phyloP scores from a whole-genome alignment of 2,113 vertebrate species.

The Chloropsis cyanopogon region DNA sequence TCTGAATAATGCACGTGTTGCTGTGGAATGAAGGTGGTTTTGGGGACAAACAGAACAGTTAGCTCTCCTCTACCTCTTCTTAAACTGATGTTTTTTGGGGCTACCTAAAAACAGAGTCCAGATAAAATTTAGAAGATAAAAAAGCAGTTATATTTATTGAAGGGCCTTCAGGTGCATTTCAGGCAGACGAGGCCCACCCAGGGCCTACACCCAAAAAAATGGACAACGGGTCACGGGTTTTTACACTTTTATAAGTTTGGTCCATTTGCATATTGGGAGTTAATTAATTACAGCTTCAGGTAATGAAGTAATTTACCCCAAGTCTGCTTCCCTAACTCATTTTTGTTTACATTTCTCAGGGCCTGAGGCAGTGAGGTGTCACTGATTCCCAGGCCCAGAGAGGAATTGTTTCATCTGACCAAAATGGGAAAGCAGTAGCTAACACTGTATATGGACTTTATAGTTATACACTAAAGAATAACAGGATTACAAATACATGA shows the following conservation, averaged over 20 bases:
- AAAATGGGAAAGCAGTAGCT: neutral
- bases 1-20: neutral
- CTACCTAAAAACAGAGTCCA: neutral
- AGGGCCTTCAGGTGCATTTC: neutral
- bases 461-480: too few species aligned
- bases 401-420: neutral
- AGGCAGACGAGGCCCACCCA: neutral
- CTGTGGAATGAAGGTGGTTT: neutral
- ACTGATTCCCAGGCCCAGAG: neutral
- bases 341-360: neutral
- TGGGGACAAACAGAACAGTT: neutral
- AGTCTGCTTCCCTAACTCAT: neutral
- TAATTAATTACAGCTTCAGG: neutral
- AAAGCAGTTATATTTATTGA: neutral
- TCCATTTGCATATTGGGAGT: neutral
- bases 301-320: neutral
- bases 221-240: rapidly evolving
- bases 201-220: neutral
- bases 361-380: neutral
- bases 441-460: neutral
- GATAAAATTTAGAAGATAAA: neutral
- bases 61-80: neutral
- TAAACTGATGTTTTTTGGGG: neutral
- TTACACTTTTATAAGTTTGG: neutral
- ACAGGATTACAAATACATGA: neutral